A percentile compares a stretch with the other conserved stretches of the same genome.
Conservation (phyloP, 2,797 vertebrate genomes). For the Cossypha heuglini region DNA sequence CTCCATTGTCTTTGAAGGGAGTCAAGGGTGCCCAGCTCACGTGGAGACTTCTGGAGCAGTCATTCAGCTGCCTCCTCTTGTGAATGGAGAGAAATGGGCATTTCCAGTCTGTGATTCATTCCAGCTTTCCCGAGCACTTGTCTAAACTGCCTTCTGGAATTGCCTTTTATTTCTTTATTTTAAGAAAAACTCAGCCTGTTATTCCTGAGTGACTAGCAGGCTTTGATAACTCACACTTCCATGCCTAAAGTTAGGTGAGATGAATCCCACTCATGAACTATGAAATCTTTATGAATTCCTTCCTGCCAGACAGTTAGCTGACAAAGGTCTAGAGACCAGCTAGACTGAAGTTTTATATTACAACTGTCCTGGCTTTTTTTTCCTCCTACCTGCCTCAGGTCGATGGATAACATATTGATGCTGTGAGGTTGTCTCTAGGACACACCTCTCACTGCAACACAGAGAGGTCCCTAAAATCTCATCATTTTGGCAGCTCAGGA, state of each 20-base stretch:
- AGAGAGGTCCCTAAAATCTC: not conserved
- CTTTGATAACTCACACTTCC: not conserved
- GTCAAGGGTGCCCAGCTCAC: not conserved
- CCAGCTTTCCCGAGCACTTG: not conserved
- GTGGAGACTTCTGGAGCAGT: not conserved
- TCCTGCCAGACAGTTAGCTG: not conserved
- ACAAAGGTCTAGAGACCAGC: not conserved
- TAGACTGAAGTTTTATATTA: not conserved
- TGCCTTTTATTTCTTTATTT: not conserved
- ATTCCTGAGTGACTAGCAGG: not conserved
- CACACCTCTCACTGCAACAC: rapidly evolving
- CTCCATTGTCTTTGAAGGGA: not conserved
- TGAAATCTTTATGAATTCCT: not conserved
- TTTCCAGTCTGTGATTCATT: not conserved
- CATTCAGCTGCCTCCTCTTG: not conserved
- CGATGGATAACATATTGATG: not conserved
- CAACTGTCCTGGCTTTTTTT: not conserved
- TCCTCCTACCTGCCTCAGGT: not conserved
- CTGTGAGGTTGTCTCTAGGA: not conserved
- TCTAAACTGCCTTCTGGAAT: not conserved
- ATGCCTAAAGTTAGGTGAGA: not conserved
- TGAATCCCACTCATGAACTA: not conserved
- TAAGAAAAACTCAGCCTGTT: not conserved
- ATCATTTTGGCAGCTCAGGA: not conserved
- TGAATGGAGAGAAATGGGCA: not conserved